A percentile compares a stretch with the other conserved stretches of the same genome.
phyloP scores from a whole-genome alignment of 1,140 invertebrate species.

The Dufourea novaeangliae region DNA sequence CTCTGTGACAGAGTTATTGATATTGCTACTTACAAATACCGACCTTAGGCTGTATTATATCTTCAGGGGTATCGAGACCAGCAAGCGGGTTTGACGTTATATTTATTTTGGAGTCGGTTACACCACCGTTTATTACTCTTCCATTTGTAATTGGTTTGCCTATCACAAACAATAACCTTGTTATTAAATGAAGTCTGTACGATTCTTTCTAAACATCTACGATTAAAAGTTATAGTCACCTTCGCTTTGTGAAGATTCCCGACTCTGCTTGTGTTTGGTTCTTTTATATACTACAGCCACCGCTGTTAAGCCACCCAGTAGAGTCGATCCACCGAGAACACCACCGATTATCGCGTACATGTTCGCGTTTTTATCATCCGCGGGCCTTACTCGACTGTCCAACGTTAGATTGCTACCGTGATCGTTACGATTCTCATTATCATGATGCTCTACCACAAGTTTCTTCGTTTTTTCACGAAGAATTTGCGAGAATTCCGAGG shows the following conservation, averaged over 20 bases:
- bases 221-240: constrained; percentile 68
- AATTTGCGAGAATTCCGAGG: constrained; percentile 93
- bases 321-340: constrained; percentile 79
- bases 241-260: constrained; percentile 79
- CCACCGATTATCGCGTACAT: constrained; percentile 84
- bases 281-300: constrained; percentile 81
- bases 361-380: constrained; percentile 75
- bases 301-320: constrained; percentile 79
- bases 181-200: neutral
- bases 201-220: constrained; percentile 72
- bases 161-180: constrained; percentile 50
- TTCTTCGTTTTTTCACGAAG: constrained; percentile 86
- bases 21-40: constrained; percentile 71
- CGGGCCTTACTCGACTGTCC: constrained; percentile 63
- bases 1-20: constrained; percentile 44
- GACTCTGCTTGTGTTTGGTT: constrained; percentile 77
- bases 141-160: constrained; percentile 83
- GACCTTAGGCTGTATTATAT: constrained; percentile 82
- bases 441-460: constrained; percentile 72
- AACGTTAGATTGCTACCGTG: constrained; percentile 71
- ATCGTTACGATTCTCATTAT: constrained; percentile 72
- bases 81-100: constrained; percentile 88
- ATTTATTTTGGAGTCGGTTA: constrained; percentile 84
- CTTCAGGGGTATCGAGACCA: constrained; percentile 83
- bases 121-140: constrained; percentile 80